Conservation (phyloP, 2,888 invertebrate species). For the Acleris cristana region DNA sequence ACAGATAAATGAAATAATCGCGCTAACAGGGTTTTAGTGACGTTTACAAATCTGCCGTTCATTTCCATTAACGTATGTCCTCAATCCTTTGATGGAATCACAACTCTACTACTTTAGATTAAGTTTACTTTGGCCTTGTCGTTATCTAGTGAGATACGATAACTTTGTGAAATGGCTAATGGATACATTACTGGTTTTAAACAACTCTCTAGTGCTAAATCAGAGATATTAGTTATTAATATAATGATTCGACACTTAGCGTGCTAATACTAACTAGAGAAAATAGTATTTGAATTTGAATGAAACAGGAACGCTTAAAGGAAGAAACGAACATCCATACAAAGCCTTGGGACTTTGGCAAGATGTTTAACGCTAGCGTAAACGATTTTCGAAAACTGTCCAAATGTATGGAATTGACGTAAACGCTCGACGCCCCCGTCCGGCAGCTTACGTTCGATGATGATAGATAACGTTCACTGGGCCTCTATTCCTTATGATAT, state of each 20-base stretch:
- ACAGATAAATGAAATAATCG: slow-evolving; percentile 21
- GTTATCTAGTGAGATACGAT: background rate
- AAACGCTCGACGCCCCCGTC: no score
- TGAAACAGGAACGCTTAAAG: background rate
- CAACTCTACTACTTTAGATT: background rate
- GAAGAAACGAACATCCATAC: no score
- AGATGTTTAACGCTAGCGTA: no score
- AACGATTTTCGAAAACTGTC: no score
- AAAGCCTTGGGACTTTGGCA: no score
- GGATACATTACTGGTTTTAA: slow-evolving; percentile 17
- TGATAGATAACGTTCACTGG: no score
- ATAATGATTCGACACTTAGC: slow-evolving; percentile 11
- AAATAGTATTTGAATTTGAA: slow-evolving; percentile 6
- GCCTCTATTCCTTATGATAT: no score
- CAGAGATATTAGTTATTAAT: slow-evolving; percentile 21
- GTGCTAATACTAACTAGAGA: slow-evolving; percentile 20
- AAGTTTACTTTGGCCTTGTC: background rate
- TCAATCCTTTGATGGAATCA: background rate
- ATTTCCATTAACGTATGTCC: background rate
- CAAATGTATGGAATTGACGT: no score
- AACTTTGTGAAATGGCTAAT: background rate
- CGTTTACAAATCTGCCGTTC: background rate
- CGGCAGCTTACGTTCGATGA: no score
- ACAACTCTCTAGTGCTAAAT: slow-evolving; percentile 24
- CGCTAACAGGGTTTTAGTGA: background rate